Evolutionary conservation across 2,113 vertebrate species (phyloP).

Genomic region (Chaetodon trifascialis): DNA sequence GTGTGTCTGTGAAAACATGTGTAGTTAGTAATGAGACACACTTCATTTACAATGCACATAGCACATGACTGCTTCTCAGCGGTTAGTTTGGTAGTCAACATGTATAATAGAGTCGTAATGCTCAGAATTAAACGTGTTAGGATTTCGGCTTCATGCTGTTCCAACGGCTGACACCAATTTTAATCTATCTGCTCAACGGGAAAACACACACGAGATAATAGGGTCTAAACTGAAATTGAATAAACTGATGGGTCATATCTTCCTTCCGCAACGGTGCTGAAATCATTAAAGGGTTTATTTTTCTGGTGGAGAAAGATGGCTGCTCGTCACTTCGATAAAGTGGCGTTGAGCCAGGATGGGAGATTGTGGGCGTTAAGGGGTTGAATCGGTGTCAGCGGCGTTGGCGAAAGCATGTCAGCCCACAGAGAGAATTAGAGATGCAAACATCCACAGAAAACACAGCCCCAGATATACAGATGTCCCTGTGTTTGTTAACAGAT

Average conservation of each 20-base stretch:
- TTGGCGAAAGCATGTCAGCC: conserved; percentile 76
- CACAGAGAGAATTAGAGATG: conserved; percentile 77
- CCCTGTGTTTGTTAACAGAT: conserved; percentile 54
- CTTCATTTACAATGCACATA: conserved; percentile 59
- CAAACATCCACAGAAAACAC: conserved; percentile 81
- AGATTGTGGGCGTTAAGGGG: conserved; percentile 52
- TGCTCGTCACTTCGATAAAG: conserved; percentile 30
- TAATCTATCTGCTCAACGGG: conserved; percentile 43
- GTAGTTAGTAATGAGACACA: conserved; percentile 62
- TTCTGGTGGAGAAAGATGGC: conserved; percentile 14
- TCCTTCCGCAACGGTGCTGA: neutral
- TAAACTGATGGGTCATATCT: neutral
- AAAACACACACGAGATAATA: conserved; percentile 8
- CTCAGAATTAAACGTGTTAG: conserved; percentile 33
- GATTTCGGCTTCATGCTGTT: conserved; percentile 71
- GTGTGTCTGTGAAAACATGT: conserved; percentile 22
- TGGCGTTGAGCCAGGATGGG: conserved; percentile 44
- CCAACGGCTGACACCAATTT: conserved; percentile 65
- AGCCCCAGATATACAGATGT: conserved; percentile 71
- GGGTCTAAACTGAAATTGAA: neutral
- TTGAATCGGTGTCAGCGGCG: conserved; percentile 67
- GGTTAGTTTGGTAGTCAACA: conserved; percentile 61
- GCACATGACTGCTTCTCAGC: conserved; percentile 44
- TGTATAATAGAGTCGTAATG: conserved; percentile 31
- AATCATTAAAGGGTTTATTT: conserved; percentile 20